phyloP scores from a whole-genome alignment of 2,797 vertebrate genomes.

The Pangasius djambal region DNA sequence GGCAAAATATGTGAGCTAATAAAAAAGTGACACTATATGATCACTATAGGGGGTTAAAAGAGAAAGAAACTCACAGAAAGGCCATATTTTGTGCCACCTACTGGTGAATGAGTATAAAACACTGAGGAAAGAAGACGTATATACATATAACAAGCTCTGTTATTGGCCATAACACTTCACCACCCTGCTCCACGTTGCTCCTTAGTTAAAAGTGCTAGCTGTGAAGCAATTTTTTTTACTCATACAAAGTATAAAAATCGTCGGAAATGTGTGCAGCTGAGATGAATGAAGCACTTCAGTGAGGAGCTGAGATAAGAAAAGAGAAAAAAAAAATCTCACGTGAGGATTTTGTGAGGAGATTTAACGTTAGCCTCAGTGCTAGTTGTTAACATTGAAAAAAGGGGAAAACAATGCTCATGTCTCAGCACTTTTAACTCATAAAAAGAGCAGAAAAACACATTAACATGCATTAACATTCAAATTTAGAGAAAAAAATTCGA shows the following conservation, averaged over 20 bases:
- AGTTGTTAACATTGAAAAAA: background rate
- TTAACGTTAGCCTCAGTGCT: background rate
- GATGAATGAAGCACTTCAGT: background rate
- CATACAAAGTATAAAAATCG: background rate
- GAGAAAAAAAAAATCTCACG: too few species aligned
- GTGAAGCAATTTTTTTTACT: background rate
- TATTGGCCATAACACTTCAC: background rate
- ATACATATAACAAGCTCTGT: background rate
- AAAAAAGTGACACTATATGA: background rate
- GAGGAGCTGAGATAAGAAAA: background rate
- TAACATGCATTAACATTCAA: background rate
- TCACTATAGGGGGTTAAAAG: background rate
- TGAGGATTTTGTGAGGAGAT: background rate
- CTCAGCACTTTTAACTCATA: background rate
- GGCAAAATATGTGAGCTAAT: background rate
- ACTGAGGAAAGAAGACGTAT: background rate
- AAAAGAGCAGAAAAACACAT: background rate
- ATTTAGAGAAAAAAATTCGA: background rate
- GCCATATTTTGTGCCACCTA: background rate
- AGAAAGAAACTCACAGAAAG: background rate
- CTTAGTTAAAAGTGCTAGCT: background rate
- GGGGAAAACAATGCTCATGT: background rate
- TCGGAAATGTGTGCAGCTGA: too few species aligned
- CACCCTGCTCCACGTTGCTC: background rate
- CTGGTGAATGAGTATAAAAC: conserved; percentile 10